Conservation (phyloP, 2,113 vertebrate species). For the Gallinago paraguaiae region DNA sequence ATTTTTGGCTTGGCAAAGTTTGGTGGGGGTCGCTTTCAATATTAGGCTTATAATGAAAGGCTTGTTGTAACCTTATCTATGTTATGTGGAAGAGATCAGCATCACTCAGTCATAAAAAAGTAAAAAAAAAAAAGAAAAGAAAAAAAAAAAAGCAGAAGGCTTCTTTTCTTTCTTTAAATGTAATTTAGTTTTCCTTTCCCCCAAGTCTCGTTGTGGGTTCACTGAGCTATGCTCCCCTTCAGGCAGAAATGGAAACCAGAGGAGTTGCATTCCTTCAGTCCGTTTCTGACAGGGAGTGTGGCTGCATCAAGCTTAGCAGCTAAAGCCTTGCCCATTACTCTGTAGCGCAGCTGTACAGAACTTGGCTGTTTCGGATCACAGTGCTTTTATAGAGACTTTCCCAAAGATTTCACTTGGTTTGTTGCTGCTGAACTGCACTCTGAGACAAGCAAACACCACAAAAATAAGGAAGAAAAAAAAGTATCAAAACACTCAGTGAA, state of each 20-base stretch:
- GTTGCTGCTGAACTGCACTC: conserved; percentile 7
- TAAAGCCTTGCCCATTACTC: conserved; percentile 39
- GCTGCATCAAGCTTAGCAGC: conserved; percentile 43
- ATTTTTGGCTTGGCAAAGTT: conserved; percentile 35
- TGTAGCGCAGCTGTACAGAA: conserved; percentile 46
- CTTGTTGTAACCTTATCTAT: conserved; percentile 58
- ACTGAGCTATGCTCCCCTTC: conserved; percentile 56
- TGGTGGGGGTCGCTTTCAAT: not conserved
- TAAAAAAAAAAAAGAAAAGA: not conserved
- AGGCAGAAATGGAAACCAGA: conserved; percentile 70
- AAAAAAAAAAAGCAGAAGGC: not conserved
- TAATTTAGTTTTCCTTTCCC: conserved; percentile 36
- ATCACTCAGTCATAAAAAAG: not conserved
- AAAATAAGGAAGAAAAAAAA: not conserved
- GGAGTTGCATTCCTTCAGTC: conserved; percentile 64
- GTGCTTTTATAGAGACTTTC: conserved; percentile 7
- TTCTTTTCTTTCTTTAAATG: conserved; percentile 42
- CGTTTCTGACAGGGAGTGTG: not conserved
- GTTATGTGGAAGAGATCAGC: conserved; percentile 37
- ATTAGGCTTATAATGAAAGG: conserved; percentile 45
- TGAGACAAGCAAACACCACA: not conserved
- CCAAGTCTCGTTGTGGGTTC: conserved; percentile 51
- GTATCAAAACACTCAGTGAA: not conserved
- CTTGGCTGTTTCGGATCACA: conserved; percentile 34
- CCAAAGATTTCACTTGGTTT: not conserved